Evolutionary conservation across 2,113 vertebrate genomes (phyloP).

Genomic region (Pteronura brasiliensis): DNA sequence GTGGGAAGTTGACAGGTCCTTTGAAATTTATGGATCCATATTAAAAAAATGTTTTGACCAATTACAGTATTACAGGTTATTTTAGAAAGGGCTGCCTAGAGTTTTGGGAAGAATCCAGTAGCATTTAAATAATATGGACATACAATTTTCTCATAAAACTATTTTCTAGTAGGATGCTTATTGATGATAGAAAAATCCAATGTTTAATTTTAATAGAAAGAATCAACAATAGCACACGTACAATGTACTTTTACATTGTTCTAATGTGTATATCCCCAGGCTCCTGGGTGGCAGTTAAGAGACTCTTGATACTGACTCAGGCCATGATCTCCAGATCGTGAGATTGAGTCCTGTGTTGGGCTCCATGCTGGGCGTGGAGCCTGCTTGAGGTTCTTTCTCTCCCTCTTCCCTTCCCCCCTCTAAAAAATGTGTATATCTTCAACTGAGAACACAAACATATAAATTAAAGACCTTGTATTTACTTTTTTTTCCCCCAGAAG

Average conservation of each 20-base stretch:
- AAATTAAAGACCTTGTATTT: not conserved
- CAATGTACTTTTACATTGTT: accelerated
- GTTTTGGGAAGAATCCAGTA: not conserved
- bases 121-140: not conserved
- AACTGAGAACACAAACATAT: not conserved
- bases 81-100: not conserved
- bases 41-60: not conserved
- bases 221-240: not conserved
- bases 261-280: accelerated
- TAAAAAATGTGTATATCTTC: not conserved
- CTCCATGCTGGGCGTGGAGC: not conserved
- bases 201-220: not conserved
- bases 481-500: not conserved
- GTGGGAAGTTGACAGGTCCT: not conserved
- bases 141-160: not conserved
- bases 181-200: not conserved
- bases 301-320: not conserved
- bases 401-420: not conserved
- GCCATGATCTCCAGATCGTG: not conserved
- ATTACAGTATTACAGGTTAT: not conserved
- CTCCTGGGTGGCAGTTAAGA: not conserved
- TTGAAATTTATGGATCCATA: not conserved
- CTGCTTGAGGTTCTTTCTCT: not conserved
- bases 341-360: not conserved
- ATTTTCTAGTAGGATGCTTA: not conserved